Base-by-base conservation (phyloP, 2,888 invertebrate genomes). In the Acronicta alni region DNA sequence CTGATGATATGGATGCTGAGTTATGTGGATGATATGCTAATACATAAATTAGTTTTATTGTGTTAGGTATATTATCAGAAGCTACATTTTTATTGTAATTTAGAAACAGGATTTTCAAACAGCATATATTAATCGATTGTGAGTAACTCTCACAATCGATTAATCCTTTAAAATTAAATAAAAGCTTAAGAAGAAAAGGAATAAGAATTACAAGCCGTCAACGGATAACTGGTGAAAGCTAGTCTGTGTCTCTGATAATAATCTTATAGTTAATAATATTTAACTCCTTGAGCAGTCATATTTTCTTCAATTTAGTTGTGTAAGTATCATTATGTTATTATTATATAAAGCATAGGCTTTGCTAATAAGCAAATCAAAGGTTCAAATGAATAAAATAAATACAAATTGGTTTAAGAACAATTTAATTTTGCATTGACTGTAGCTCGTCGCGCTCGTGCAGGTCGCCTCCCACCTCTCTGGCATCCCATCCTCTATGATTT, bases 21-120 rank as follows among this genome's bases (percentile, higher is more conserved):
- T 61, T 61, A 52, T 37, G n/a, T 61, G 26, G 15, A 43, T 15
- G 32, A 38, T 8, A 30, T 48, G 30, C 30, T 30, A 30, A 30
- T 46, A 20, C 12, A 15, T 46, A n/a, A 3, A 48, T 64, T 41
- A 37, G 15, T 66, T 53, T 55, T 32, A 55, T 48, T 53, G 10
- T 16, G 16, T 2, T 30, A 57, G n/a, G 14, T 41, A 20, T 26
- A 20, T n/a, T 26, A 23, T 30, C 41, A 42, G 38, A 38, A 46
- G 41, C 38, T 18, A 4, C n/a, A 46, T 37, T 48, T 53, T 59
- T 49, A 38, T 32, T 49, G 14, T 20, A 8, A 38, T 43, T 26
- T 20, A 16, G 3, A 38, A 46, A 38, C 23, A 18, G 39, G 35
- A 32, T 18, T 4, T 15, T 42, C 1, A 17, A n/a, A n/a, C n/a